phyloP scores from a whole-genome alignment of 1,140 invertebrate genomes.

The Pogonomyrmex californicus region DNA sequence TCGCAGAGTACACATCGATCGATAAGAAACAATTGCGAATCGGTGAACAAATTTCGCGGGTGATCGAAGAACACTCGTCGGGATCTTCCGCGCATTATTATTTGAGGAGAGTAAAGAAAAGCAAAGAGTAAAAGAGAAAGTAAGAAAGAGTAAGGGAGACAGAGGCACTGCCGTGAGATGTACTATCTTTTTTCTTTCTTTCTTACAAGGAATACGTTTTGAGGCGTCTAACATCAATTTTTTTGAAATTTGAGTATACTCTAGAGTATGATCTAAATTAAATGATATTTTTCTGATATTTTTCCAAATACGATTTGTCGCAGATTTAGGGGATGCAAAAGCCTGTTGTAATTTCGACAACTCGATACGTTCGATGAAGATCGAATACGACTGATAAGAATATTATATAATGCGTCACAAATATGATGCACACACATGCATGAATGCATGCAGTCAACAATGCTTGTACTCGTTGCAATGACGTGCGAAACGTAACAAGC shows the following conservation, averaged over 20 bases:
- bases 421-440: constrained; percentile 52
- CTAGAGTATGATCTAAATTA: background rate
- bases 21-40: constrained; percentile 45
- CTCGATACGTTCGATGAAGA: background rate
- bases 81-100: constrained; percentile 53
- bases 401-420: constrained; percentile 44
- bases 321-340: constrained; percentile 36
- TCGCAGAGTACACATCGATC: constrained; percentile 55
- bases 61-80: constrained; percentile 57
- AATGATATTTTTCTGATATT: background rate
- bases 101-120: constrained; percentile 47
- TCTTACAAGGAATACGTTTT: constrained; percentile 36
- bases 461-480: constrained; percentile 54
- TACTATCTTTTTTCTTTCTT: constrained; percentile 58
- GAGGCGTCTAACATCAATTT: constrained; percentile 42
- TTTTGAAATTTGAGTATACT: background rate
- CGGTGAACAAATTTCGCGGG: constrained; percentile 41
- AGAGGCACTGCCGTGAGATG: constrained; percentile 68
- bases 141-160: constrained; percentile 67
- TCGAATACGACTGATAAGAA: constrained; percentile 8
- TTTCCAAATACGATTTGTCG: background rate
- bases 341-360: background rate
- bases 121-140: constrained; percentile 67
- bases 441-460: constrained; percentile 65
- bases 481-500: constrained; percentile 42